A percentile compares a stretch with the other conserved stretches of the same genome.
Evolutionary conservation across 2,113 vertebrate genomes (phyloP).

Genomic region (Opisthocomus hoazin): DNA sequence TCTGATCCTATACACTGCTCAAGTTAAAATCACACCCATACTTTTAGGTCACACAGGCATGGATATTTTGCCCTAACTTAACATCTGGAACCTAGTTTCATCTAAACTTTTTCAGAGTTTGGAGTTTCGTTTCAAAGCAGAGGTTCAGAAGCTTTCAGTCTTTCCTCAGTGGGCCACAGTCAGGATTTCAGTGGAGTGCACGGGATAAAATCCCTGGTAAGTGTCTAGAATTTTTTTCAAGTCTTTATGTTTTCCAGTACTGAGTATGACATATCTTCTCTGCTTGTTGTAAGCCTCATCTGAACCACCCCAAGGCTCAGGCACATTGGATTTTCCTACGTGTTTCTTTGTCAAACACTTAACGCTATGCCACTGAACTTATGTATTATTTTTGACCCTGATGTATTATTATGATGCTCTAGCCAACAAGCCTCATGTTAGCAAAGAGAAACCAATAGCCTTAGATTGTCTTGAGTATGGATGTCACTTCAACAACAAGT

Average conservation of each 20-base stretch:
- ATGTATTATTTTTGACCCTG: background rate
- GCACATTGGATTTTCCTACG: background rate
- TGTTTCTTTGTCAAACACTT: background rate
- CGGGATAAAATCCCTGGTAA: background rate
- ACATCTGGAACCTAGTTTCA: background rate
- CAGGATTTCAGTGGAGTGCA: background rate
- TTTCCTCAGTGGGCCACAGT: background rate
- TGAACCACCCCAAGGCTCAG: background rate
- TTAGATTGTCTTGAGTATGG: background rate
- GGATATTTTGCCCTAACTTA: background rate
- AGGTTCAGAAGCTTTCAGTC: background rate
- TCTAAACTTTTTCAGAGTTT: background rate
- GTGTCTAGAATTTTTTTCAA: background rate
- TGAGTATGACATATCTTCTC: background rate
- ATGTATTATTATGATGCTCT: background rate
- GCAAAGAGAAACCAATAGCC: background rate
- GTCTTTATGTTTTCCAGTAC: background rate
- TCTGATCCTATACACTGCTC: background rate
- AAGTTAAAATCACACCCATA: background rate
- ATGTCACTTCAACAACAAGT: background rate
- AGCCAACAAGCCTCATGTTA: background rate
- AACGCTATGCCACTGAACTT: background rate
- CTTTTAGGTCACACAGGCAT: background rate
- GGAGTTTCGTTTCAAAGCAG: background rate
- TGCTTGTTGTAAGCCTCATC: background rate